Evolutionary conservation across 2,888 invertebrate species (phyloP).

Genomic region (Meiosimyza platycephala): DNA sequence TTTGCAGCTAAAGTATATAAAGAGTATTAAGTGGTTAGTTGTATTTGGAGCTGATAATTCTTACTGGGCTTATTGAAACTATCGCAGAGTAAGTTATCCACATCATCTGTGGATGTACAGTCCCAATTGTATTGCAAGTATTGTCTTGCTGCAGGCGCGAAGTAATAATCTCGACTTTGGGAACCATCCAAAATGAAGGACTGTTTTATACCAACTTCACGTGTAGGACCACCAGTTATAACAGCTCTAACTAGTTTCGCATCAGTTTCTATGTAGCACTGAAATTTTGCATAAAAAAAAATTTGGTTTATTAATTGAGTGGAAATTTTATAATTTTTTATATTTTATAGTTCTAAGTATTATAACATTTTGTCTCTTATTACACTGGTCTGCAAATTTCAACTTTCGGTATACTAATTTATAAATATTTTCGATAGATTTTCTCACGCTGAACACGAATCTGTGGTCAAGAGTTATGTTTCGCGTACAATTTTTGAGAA

Average conservation of each 20-base stretch:
- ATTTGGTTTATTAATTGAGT: background rate
- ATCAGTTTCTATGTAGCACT: conserved; percentile 50
- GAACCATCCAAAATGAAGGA: conserved; percentile 45
- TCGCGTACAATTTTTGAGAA: too few relatives aligned
- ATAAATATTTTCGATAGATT: too few relatives aligned
- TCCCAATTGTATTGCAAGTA: conserved; percentile 47
- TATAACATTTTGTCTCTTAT: too few relatives aligned
- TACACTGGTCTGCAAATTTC: too few relatives aligned
- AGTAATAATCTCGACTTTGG: conserved; percentile 47
- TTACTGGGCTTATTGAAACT: conserved; percentile 42
- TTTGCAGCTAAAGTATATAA: conserved; percentile 19
- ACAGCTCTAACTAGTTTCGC: conserved; percentile 44
- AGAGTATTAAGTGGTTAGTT: background rate
- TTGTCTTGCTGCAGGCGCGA: conserved; percentile 39
- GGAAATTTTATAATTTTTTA: too few relatives aligned
- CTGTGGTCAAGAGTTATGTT: too few relatives aligned
- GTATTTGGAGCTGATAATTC: background rate
- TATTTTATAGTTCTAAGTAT: too few relatives aligned
- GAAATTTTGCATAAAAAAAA: background rate
- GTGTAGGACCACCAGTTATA: conserved; percentile 45
- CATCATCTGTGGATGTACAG: conserved; percentile 45
- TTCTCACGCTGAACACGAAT: too few relatives aligned
- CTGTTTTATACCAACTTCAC: conserved; percentile 41
- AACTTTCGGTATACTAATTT: too few relatives aligned
- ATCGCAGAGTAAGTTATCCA: conserved; percentile 34